Percentiles rank a stretch among this genome's conserved stretches.
phyloP scores from a whole-genome alignment of 2,797 vertebrate genomes.

The Oceanodroma leucorhoa region DNA sequence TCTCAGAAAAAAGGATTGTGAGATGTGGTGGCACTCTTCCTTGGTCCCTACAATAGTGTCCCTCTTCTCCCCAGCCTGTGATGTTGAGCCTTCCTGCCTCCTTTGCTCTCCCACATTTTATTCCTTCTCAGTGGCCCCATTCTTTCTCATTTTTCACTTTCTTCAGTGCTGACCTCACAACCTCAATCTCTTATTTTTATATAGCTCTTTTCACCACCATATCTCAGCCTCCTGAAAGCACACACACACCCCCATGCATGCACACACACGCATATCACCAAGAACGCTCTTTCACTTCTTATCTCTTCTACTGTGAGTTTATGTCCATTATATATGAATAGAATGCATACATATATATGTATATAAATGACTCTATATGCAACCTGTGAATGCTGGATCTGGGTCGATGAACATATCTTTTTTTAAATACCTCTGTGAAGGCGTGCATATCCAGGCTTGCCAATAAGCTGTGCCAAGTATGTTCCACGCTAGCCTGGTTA shows the following conservation, averaged over 20 bases:
- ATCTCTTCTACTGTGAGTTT: fast-evolving
- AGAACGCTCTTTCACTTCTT: neutral
- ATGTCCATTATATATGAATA: neutral
- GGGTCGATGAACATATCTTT: fast-evolving
- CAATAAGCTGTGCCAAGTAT: neutral
- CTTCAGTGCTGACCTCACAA: neutral
- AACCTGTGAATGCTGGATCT: neutral
- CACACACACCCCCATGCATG: fast-evolving
- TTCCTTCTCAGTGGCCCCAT: neutral
- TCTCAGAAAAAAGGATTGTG: neutral
- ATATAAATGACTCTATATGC: neutral
- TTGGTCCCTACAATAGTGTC: neutral
- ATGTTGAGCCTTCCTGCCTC: neutral
- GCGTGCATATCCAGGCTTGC: neutral
- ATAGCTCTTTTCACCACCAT: neutral
- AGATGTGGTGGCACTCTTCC: neutral
- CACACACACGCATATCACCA: fast-evolving
- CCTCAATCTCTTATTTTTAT: neutral
- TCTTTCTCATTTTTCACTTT: neutral
- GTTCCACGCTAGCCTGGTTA: neutral
- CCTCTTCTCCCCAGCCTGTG: neutral
- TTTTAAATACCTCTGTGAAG: neutral
- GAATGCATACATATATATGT: neutral
- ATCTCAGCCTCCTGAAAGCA: neutral
- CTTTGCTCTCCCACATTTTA: constrained; percentile 1